Conservation (phyloP, 2,888 invertebrate species). For the Plebejus melissa region DNA sequence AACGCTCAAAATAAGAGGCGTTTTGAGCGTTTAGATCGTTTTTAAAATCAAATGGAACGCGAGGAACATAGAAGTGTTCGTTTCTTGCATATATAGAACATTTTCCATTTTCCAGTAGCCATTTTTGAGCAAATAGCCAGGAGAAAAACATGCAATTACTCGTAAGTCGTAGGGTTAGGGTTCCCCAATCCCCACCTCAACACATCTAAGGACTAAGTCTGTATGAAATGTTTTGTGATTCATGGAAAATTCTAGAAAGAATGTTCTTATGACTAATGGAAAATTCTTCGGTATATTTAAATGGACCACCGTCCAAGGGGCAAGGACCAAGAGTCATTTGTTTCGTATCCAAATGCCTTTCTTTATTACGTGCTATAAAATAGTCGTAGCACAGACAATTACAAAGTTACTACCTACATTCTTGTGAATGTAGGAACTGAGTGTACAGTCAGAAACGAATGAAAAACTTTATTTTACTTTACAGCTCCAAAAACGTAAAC, state of each 20-base stretch:
- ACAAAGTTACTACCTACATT: background rate
- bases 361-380: background rate
- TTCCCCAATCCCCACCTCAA: background rate
- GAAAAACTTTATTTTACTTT: background rate
- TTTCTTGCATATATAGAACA: background rate
- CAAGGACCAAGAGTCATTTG: background rate
- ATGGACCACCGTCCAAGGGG: background rate
- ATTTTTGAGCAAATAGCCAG: background rate
- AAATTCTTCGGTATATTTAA: background rate
- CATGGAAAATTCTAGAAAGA: background rate
- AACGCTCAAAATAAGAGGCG: too few species aligned
- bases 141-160: constrained; percentile 14
- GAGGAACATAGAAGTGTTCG: too few species aligned
- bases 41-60: too few species aligned
- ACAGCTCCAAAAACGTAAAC: too few species aligned
- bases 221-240: background rate
- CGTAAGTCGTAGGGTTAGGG: background rate
- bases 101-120: background rate
- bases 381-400: background rate
- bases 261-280: background rate
- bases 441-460: background rate
- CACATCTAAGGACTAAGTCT: background rate
- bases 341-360: background rate
- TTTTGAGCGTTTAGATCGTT: too few species aligned
- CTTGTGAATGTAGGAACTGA: background rate